Conservation (phyloP, 2,888 invertebrate species). For the Resseliella maxima region DNA sequence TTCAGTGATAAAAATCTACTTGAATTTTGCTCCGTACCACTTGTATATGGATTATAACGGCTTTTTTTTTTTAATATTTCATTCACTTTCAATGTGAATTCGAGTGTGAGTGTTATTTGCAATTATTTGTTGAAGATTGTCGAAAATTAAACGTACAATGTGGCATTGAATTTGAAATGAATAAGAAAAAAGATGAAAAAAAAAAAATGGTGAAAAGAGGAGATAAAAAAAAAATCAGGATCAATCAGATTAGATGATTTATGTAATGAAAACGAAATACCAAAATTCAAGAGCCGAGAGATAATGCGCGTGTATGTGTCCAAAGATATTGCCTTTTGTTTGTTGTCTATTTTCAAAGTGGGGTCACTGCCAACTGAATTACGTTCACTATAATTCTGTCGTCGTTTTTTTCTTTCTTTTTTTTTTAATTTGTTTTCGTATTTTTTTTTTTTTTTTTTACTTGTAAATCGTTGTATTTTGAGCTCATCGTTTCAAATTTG, state of each 20-base stretch:
- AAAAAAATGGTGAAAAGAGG: not conserved
- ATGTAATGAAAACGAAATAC: slow-evolving; percentile 38
- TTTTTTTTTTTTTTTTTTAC: not conserved
- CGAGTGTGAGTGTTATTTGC: slow-evolving; percentile 47
- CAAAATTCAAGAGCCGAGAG: not conserved
- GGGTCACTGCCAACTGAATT: slow-evolving; percentile 41
- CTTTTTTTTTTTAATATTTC: not conserved
- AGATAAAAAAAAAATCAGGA: too few relatives aligned
- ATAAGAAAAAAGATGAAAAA: not conserved
- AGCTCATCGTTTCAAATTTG: not conserved
- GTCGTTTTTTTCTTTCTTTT: not conserved
- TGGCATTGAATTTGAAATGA: not conserved
- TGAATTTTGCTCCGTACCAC: not conserved
- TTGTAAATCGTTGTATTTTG: slow-evolving; percentile 29
- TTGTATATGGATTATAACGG: slow-evolving; percentile 18
- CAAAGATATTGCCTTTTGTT: slow-evolving; percentile 42
- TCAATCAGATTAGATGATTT: slow-evolving; percentile 54
- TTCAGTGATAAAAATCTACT: not conserved
- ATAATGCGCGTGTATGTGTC: not conserved
- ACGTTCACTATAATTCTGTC: not conserved
- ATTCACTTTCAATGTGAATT: not conserved
- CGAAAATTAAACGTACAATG: slow-evolving; percentile 24
- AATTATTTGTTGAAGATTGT: slow-evolving; percentile 43
- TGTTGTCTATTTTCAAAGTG: not conserved
- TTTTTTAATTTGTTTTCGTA: slow-evolving; percentile 19